Percentiles rank a stretch among this genome's conserved stretches.
Evolutionary conservation across 2,888 invertebrate species (phyloP).

Genomic region (Ectobius pallidus): DNA sequence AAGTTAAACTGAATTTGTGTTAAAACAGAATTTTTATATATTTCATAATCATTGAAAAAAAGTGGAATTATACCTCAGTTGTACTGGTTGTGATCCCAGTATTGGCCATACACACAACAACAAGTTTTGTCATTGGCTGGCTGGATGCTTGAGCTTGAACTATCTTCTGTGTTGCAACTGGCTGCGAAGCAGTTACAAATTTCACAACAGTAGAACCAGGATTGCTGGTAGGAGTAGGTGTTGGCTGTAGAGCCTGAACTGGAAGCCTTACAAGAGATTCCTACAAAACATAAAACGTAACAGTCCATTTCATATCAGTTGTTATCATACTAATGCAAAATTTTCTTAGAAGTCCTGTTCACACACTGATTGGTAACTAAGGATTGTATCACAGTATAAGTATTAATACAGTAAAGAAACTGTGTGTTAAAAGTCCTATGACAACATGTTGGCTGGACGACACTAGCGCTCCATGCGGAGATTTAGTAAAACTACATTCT

Average conservation of each 20-base stretch:
- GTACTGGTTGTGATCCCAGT: slow-evolving; percentile 49
- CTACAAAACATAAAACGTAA: neutral
- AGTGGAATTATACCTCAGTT: slow-evolving; percentile 23
- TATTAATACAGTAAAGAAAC: too few relatives aligned
- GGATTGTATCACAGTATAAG: too few relatives aligned
- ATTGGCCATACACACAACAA: slow-evolving; percentile 58
- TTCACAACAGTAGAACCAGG: slow-evolving; percentile 52
- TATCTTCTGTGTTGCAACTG: slow-evolving; percentile 40
- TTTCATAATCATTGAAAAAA: neutral
- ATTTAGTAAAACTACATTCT: too few relatives aligned
- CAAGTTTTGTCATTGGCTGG: slow-evolving; percentile 54
- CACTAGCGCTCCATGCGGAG: too few relatives aligned
- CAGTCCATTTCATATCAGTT: too few relatives aligned
- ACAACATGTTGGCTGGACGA: too few relatives aligned
- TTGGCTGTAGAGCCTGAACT: slow-evolving; percentile 13
- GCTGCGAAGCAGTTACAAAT: slow-evolving; percentile 52
- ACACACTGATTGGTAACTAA: too few relatives aligned
- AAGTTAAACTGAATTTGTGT: too few relatives aligned
- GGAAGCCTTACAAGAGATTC: slow-evolving; percentile 15
- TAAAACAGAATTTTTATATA: neutral
- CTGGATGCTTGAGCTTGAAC: slow-evolving; percentile 26
- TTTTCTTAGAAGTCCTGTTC: too few relatives aligned
- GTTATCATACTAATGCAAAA: too few relatives aligned
- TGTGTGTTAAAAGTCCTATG: too few relatives aligned
- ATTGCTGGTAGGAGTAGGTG: slow-evolving; percentile 7